Evolutionary conservation across 2,113 vertebrate species (phyloP).

Genomic region (Typhlomys cinereus): DNA sequence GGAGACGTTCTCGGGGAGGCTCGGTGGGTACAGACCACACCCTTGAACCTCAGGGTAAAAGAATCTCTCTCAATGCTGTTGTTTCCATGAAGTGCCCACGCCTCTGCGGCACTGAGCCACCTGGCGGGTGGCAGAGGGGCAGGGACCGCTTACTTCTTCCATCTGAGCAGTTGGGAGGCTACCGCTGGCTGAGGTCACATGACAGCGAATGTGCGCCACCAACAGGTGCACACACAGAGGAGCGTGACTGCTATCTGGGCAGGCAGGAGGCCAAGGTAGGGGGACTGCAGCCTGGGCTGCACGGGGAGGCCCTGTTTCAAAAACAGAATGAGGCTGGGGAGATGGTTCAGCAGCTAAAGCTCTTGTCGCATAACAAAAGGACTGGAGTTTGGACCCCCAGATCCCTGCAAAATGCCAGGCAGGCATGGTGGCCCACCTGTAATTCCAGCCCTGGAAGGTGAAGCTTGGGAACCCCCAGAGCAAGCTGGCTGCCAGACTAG

Average conservation of each 20-base stretch:
- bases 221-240: not conserved
- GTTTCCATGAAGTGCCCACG: not conserved
- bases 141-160: not conserved
- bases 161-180: rapidly evolving
- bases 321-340: not conserved
- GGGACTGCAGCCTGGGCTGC: not conserved
- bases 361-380: not conserved
- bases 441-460: too few species aligned
- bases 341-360: not conserved
- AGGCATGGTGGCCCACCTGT: too few species aligned
- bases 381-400: not conserved
- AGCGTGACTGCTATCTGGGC: not conserved
- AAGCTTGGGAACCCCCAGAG: too few species aligned
- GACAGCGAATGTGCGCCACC: not conserved
- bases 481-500: too few species aligned
- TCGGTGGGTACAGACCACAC: not conserved
- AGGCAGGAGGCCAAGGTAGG: not conserved
- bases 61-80: not conserved
- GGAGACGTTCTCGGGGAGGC: not conserved
- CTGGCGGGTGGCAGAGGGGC: not conserved
- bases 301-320: not conserved
- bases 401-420: too few species aligned
- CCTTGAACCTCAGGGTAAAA: constrained; percentile 21
- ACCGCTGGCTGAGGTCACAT: rapidly evolving
- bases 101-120: not conserved